Evolutionary conservation across 2,888 invertebrate species (phyloP), one percentile per base, ranked within the genome.

Genomic region (Erebia epiphron): DNA sequence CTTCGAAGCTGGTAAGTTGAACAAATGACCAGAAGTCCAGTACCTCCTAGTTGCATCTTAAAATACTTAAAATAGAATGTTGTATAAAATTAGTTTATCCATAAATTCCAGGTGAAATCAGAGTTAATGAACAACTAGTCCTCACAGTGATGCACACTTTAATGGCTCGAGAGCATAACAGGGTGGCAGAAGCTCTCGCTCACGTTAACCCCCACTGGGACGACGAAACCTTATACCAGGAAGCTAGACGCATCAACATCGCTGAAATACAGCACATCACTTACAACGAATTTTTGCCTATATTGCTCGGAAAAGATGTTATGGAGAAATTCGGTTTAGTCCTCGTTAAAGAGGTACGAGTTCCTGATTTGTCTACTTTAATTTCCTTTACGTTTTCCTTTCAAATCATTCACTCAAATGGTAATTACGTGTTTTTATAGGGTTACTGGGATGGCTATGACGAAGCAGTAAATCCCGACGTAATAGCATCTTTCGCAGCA

Each of bases 151-250:
- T 98, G 97, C 98, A 98, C 85, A 98, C 98, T 0, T 87, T 98
- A 50, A 96, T 98, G 96, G 97, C 98, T 0, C 94, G 98, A 71
- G 98, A 98, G 84, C 98, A 99, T 87, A 99, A 99, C 89, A 94
- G 97, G 72, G 89, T 98, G 0, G 98, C 98, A 0, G 95, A 94
- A 67, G 96, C 93, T 8, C 88, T 99, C 54, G 95, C 96, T 0
- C 95, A 95, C 65, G 95, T 98, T 7, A 98, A 98, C 90, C 97
- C 97, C 0, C 98, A 97, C 85, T 98, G 98, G 98, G 97, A 98
- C 81, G 98, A 98, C 81, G 98, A 98, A 89, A 98, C 96, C 0
- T 88, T 98, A 0, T 98, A 96, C 94, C 98, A 98, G 91, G 98
- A 98, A 91, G 92, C 97, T 0, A 94, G 98, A 75, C 94, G 98